Base-by-base conservation (phyloP, 2,888 invertebrate genomes). In the Shargacucullia verbasci region DNA sequence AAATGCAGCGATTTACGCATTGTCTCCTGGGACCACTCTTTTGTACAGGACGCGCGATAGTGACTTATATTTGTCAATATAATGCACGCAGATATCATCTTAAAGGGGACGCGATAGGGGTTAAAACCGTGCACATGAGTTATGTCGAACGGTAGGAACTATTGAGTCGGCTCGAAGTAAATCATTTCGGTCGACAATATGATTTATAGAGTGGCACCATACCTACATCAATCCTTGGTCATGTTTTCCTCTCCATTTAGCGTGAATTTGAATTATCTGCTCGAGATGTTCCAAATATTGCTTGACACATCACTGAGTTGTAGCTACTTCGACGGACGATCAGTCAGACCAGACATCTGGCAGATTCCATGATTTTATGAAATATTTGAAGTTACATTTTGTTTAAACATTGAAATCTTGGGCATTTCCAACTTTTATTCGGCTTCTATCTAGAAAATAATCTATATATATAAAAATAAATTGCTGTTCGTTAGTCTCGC, bases 1-100 rank as follows among this genome's bases (percentile, higher is more conserved):
- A 76, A 76, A 69, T 73, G 65, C 63, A 76, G 72, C 77, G 75
- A 81, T 82, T 81, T 81, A 79, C 78, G 73, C 71, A 40, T 68
- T 67, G 72, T 68, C 83, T 76, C 81, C 38, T 35, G 82, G 78
- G 84, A 67, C 55, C 68, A 62, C 70, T 83, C 73, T 70, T 76
- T 73, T 73, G 67, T 75, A 68, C 45, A 68, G 55, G 25, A 37
- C 40, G 48, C 15, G 44, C 50, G 72, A 60, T 73, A 63, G 60
- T 57, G 37, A 35, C 34, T 63, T 41, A 55, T 64, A 59, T 68
- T 71, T 71, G 72, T 73, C 63, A 64, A 63, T 54, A 52, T 45
- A 57, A 60, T 59, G 45, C 64, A 63, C 35, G 33, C 52, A 56
- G 50, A 71, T 71, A 63, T 64, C 48, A 50, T 48, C 66, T 61